A percentile compares a stretch with the other conserved stretches of the same genome.
phyloP scores from a whole-genome alignment of 2,113 vertebrate species.

The Notechis scutatus region DNA sequence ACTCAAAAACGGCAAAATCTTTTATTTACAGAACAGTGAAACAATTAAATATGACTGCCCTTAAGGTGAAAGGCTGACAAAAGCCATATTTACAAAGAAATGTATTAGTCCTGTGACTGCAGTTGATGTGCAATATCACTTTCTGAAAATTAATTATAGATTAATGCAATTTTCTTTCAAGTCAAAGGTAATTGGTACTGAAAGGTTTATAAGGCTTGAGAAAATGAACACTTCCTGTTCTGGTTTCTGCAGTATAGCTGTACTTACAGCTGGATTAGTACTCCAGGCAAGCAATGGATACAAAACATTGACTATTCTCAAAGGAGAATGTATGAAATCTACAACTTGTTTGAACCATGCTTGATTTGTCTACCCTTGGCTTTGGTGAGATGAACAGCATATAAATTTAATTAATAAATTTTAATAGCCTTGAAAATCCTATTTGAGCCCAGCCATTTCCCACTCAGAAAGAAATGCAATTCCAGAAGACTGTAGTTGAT shows the following conservation, averaged over 20 bases:
- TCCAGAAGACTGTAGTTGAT: not conserved
- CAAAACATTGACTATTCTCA: constrained; percentile 26
- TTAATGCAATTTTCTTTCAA: constrained; percentile 52
- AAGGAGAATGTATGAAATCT: constrained; percentile 52
- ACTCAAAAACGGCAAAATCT: constrained; percentile 1
- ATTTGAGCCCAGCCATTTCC: not conserved
- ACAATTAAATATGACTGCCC: not conserved
- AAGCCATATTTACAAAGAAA: not conserved
- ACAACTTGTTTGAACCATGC: constrained; percentile 35
- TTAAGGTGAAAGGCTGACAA: constrained; percentile 18
- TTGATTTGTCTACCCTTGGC: too few relatives aligned
- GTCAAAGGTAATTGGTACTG: constrained; percentile 52
- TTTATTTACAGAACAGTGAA: constrained; percentile 10
- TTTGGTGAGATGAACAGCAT: not conserved
- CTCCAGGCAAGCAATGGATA: constrained; percentile 42
- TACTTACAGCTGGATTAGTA: constrained; percentile 50
- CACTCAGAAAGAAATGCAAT: not conserved
- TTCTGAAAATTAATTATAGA: constrained; percentile 34
- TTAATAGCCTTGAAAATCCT: not conserved
- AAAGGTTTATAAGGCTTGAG: constrained; percentile 58
- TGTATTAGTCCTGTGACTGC: not conserved
- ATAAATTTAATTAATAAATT: not conserved
- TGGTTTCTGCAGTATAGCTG: constrained; percentile 58
- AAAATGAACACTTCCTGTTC: constrained; percentile 71
- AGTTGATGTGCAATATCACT: not conserved